A percentile compares a stretch with the other conserved stretches of the same genome.
Evolutionary conservation across 1,140 invertebrate genomes (phyloP).

Genomic region (Brachionus manjavacas): DNA sequence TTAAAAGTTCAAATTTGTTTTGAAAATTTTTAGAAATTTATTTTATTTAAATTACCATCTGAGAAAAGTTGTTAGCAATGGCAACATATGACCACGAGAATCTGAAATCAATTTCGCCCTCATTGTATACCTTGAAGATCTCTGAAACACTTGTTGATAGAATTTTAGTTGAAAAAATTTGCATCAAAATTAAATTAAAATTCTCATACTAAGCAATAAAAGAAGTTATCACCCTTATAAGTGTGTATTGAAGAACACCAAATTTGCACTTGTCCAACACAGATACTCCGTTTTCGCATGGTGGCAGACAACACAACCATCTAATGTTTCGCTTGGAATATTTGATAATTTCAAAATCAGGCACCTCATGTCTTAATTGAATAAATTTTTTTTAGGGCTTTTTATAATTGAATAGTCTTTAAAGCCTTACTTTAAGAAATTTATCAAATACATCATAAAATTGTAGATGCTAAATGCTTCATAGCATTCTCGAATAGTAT

Average conservation of each 20-base stretch:
- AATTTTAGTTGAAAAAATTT: not conserved
- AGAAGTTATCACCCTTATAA: constrained; percentile 79
- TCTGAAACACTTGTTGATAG: constrained; percentile 70
- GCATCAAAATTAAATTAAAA: not conserved
- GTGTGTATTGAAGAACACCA: constrained; percentile 87
- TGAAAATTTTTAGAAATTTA: not conserved
- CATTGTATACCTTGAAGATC: constrained; percentile 75
- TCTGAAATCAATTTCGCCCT: constrained; percentile 77
- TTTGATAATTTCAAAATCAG: constrained; percentile 73
- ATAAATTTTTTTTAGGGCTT: not conserved
- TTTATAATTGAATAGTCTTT: too few species aligned
- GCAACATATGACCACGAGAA: constrained; percentile 81
- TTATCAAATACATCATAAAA: constrained; percentile 89
- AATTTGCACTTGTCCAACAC: constrained; percentile 78
- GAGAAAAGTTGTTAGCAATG: constrained; percentile 84
- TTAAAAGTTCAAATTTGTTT: not conserved
- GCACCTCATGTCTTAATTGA: constrained; percentile 64
- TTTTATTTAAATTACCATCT: constrained; percentile 66
- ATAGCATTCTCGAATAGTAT: constrained; percentile 86
- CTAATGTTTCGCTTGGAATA: constrained; percentile 62
- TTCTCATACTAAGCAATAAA: constrained; percentile 72
- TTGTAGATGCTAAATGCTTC: constrained; percentile 93
- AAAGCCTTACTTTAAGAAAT: constrained; percentile 58
- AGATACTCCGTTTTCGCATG: constrained; percentile 79
- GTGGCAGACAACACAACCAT: constrained; percentile 62